phyloP scores from a whole-genome alignment of 64 coral and sea anemone genomes.

The Astreopora myriophthalma region DNA sequence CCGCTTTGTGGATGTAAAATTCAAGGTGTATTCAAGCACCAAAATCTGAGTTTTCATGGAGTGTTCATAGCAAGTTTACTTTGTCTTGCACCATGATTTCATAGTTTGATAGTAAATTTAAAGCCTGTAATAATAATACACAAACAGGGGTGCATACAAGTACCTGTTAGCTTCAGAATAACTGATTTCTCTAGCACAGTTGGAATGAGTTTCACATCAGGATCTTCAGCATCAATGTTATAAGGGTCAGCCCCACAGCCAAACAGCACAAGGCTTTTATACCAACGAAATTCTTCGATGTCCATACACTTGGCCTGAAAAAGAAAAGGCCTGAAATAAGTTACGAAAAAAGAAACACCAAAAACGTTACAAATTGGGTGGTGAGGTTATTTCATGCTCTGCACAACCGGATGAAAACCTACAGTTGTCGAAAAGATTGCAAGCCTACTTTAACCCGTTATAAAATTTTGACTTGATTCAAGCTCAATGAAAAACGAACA shows the following conservation, averaged over 20 bases:
- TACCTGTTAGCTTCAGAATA: slow-evolving; percentile 89
- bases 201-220: slow-evolving; percentile 96
- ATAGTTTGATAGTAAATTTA: too few relatives aligned
- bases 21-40: too few relatives aligned
- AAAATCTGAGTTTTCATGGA: neutral
- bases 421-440: too few relatives aligned
- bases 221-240: slow-evolving; percentile 85
- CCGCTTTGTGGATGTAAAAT: too few relatives aligned
- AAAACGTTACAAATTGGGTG: neutral
- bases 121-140: too few relatives aligned
- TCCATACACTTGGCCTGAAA: slow-evolving; percentile 73
- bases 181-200: slow-evolving; percentile 84
- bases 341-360: neutral
- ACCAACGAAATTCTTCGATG: slow-evolving; percentile 94
- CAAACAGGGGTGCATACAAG: neutral
- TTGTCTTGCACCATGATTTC: too few relatives aligned
- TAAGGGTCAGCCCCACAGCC: slow-evolving; percentile 80
- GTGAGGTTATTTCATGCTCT: neutral
- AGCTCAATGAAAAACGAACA: too few relatives aligned
- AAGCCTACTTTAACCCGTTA: too few relatives aligned
- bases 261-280: slow-evolving; percentile 80
- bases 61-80: too few relatives aligned
- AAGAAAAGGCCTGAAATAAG: neutral
- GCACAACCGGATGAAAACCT: too few relatives aligned
- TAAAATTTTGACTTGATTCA: too few relatives aligned